Evolutionary conservation across 2,797 vertebrate genomes (phyloP).

Genomic region (Luscinia luscinia): DNA sequence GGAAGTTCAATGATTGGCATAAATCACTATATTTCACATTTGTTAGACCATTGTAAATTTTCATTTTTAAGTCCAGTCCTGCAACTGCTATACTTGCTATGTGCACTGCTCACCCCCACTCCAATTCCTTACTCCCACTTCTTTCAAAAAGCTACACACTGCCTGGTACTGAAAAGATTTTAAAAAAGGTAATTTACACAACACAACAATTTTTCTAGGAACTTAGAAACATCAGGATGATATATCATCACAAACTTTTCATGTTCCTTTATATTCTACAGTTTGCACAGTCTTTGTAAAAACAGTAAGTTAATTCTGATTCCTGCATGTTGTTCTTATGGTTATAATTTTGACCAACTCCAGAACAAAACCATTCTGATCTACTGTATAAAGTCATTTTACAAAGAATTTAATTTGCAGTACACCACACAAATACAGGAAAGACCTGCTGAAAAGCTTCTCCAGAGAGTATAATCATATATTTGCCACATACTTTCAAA

Average conservation of each 20-base stretch:
- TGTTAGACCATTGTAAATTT: neutral
- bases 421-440: neutral
- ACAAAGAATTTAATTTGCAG: neutral
- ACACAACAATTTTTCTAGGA: neutral
- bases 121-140: neutral
- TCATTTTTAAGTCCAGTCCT: neutral
- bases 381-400: neutral
- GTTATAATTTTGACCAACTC: neutral
- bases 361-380: neutral
- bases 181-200: neutral
- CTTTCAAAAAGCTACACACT: neutral
- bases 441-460: neutral
- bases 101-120: neutral
- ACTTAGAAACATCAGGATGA: neutral
- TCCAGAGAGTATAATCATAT: neutral
- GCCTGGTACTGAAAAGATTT: neutral
- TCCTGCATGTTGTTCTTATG: neutral
- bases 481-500: neutral
- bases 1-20: slow-evolving; percentile 66
- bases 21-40: neutral
- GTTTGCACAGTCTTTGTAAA: neutral
- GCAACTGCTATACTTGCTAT: neutral
- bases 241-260: neutral
- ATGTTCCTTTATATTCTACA: neutral
- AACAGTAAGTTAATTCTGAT: neutral